Conservation (phyloP, 1,140 invertebrate species). For the Mercenaria mercenaria region DNA sequence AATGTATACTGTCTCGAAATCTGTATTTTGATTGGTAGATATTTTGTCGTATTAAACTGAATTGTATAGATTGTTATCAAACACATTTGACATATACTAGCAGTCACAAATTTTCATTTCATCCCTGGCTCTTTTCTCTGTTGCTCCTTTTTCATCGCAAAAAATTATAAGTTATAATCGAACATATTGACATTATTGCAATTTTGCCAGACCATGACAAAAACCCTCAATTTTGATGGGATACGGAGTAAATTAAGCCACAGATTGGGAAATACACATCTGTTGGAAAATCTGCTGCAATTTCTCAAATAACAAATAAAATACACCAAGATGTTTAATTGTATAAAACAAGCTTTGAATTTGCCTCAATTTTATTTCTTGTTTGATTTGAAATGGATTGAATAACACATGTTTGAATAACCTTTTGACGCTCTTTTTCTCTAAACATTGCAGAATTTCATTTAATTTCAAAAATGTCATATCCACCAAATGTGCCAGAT, state of each 20-base stretch:
- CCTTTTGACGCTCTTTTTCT: not conserved
- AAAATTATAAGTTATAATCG: too few species aligned
- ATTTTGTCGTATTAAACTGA: too few species aligned
- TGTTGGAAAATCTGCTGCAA: constrained; percentile 36
- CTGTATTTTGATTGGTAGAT: too few species aligned
- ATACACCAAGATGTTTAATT: constrained; percentile 7
- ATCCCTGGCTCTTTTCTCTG: too few species aligned
- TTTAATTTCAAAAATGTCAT: not conserved
- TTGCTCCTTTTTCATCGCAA: too few species aligned
- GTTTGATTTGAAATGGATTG: constrained; percentile 36
- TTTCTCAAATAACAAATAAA: constrained; percentile 6
- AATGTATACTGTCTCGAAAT: too few species aligned
- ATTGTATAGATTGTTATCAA: too few species aligned
- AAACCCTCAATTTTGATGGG: not conserved
- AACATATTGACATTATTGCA: not conserved
- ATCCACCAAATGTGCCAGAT: not conserved
- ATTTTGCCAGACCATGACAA: not conserved
- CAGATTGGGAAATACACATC: constrained; percentile 2
- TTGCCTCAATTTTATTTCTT: constrained; percentile 31
- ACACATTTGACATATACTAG: too few species aligned
- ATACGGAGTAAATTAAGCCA: not conserved
- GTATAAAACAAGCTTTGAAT: constrained; percentile 25
- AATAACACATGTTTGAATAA: not conserved
- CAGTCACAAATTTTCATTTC: too few species aligned
- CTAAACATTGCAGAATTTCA: not conserved